Conservation (phyloP, 2,113 vertebrate genomes). For the Choloepus hoffmanni region DNA sequence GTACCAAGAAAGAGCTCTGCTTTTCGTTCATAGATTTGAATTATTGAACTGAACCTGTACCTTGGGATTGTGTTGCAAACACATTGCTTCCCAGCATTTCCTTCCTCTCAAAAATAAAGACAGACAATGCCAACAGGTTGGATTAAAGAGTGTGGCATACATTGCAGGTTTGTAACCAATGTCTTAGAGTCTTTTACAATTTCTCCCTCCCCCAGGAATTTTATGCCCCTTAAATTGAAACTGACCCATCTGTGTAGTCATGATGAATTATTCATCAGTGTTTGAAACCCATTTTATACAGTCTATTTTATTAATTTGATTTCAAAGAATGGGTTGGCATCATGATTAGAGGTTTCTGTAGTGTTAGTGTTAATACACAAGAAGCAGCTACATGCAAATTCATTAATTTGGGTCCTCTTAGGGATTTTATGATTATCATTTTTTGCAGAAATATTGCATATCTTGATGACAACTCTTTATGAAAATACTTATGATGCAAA, state of each 20-base stretch:
- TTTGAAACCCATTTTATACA: neutral
- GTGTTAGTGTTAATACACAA: neutral
- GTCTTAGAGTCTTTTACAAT: neutral
- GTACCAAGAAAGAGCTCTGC: conserved; percentile 49
- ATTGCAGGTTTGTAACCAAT: conserved; percentile 1
- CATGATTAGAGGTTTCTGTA: neutral
- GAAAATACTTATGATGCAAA: conserved; percentile 46
- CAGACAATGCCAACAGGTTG: conserved; percentile 47
- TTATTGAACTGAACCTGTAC: conserved; percentile 59
- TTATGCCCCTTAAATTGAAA: neutral
- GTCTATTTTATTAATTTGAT: conserved; percentile 5
- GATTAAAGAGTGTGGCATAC: neutral
- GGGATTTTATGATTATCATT: neutral
- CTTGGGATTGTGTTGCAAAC: conserved; percentile 50
- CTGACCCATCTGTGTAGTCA: neutral
- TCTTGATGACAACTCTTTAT: neutral
- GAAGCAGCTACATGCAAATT: conserved; percentile 4
- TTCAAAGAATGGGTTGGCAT: neutral
- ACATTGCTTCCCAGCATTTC: neutral
- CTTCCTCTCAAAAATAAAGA: conserved; percentile 50
- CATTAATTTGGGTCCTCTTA: neutral
- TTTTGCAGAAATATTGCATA: neutral
- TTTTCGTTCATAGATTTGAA: conserved; percentile 65
- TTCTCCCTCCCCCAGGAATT: neutral
- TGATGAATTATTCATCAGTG: neutral